Conservation (phyloP, 2,113 vertebrate genomes). For the Hirundichthys speculiger region DNA sequence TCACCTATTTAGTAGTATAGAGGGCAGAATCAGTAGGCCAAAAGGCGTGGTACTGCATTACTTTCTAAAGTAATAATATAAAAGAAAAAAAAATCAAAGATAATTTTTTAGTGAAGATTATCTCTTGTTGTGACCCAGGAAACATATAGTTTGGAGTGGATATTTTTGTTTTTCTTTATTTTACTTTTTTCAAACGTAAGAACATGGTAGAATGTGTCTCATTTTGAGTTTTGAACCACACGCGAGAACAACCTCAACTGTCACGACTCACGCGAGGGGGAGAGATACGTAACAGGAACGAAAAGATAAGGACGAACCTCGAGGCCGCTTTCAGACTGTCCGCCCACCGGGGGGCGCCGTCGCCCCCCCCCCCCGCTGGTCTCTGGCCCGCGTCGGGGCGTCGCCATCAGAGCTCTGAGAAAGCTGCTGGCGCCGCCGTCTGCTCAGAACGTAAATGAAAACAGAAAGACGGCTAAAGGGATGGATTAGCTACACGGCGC, state of each 20-base stretch:
- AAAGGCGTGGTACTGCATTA: slow-evolving; percentile 80
- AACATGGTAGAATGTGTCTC: slow-evolving; percentile 63
- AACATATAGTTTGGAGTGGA: slow-evolving; percentile 82
- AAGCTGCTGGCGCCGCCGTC: too few relatives aligned
- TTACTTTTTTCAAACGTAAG: slow-evolving; percentile 74
- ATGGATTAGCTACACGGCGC: too few relatives aligned
- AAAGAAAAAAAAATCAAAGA: slow-evolving; percentile 53
- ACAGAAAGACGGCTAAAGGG: too few relatives aligned
- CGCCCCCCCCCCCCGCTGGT: too few relatives aligned
- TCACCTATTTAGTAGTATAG: slow-evolving; percentile 69
- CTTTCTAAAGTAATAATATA: slow-evolving; percentile 77
- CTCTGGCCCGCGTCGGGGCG: too few relatives aligned
- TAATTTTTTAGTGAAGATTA: slow-evolving; percentile 65
- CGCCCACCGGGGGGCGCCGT: too few relatives aligned
- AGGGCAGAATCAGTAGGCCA: slow-evolving; percentile 76
- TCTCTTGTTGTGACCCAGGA: slow-evolving; percentile 78
- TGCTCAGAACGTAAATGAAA: too few relatives aligned
- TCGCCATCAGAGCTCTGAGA: too few relatives aligned
- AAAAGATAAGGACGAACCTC: slow-evolving; percentile 39
- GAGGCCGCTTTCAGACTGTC: too few relatives aligned
- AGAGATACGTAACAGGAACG: slow-evolving; percentile 67
- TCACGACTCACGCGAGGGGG: too few relatives aligned
- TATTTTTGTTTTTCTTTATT: slow-evolving; percentile 68
- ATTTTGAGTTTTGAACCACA: slow-evolving; percentile 51
- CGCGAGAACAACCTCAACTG: slow-evolving; percentile 51